A percentile compares a stretch with the other conserved stretches of the same genome.
These are phyloP conservation scores for Urophycis tenuis DNA, from an alignment of 2,797 vertebrate species.

Conservation along the genomic window DNA sequence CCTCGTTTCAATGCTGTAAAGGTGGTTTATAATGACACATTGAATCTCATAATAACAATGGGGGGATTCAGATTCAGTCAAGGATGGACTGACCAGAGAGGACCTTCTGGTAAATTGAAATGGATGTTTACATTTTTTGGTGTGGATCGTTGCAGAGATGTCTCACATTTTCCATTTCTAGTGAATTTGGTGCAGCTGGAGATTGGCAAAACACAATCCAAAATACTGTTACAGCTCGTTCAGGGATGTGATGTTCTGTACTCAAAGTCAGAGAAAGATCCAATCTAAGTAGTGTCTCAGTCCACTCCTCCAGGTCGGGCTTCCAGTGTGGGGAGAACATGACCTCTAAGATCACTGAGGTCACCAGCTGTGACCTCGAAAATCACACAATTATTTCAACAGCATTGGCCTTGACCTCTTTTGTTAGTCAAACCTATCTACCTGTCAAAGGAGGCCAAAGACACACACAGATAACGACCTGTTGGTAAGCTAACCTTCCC, in stretches of 20 bases:
- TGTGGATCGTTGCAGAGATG: background rate
- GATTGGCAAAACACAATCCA: constrained; percentile 9
- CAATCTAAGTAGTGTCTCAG: background rate
- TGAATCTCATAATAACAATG: constrained; percentile 25
- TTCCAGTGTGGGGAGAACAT: background rate
- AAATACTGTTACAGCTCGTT: background rate
- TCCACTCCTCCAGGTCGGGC: background rate
- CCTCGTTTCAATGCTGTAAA: constrained; percentile 46
- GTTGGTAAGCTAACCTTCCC: constrained; percentile 18
- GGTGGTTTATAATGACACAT: constrained; percentile 27
- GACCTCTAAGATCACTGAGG: constrained; percentile 13
- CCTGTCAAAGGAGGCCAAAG: background rate
- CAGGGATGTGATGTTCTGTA: background rate
- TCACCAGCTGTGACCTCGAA: constrained; percentile 35
- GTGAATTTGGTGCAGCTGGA: constrained; percentile 20
- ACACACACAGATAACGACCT: constrained; percentile 4
- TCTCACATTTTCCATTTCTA: constrained; percentile 18
- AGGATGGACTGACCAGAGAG: constrained; percentile 6
- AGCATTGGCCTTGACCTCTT: constrained; percentile 40
- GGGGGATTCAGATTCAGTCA: constrained; percentile 34
- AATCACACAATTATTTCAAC: constrained; percentile 32
- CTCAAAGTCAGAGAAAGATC: background rate
- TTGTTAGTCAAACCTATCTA: constrained; percentile 31
- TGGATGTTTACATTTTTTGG: background rate
- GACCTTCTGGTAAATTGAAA: constrained; percentile 32